Base-by-base conservation (phyloP, 1,140 invertebrate genomes). In the Wiebesia pumilae region DNA sequence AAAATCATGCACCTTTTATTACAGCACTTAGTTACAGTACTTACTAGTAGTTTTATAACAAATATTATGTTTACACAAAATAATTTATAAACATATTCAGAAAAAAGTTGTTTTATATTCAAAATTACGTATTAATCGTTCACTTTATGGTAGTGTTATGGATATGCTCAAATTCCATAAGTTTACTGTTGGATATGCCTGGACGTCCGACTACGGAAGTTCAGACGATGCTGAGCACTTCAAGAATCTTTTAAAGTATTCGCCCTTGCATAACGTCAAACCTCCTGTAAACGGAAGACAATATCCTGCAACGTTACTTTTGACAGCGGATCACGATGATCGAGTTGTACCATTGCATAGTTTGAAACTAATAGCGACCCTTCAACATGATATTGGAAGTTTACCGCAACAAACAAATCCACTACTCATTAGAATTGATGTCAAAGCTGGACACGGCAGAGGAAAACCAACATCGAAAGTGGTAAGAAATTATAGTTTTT, bases 151-250 rank as follows among this genome's bases (percentile, higher is more conserved):
- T 92, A 98, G 98, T 51, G 99, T 99, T 0, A 95, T 99, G 94
- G 99, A 99, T 94, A 98, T 99, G 98, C 93, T 99, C 71, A 95
- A 98, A 67, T 99, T 98, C 94, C 98, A 99, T 94, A 99, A 99
- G 94, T 99, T 99, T 92, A 99, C 99, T 1, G 98, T 99, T 91
- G 99, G 99, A 0, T 97, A 98, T 93, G 97, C 98, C 47, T 99
- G 99, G 99, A 96, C 96, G 54, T 97, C 98, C 0, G 99, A 99
- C 94, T 99, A 97, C 94, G 99, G 99, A 27, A 97, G 96, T 93
- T 96, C 98, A 3, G 98, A 99, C 88, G 96, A 98, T 87, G 94
- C 96, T 88, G 96, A 98, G 69, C 96, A 99, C 88, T 99, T 99
- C 91, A 94, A 97, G 33, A 97, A 97, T 94, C 93, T 99, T 19